Evolutionary conservation across 2,888 invertebrate genomes (phyloP).

Genomic region (Ypsolopha scabrella): DNA sequence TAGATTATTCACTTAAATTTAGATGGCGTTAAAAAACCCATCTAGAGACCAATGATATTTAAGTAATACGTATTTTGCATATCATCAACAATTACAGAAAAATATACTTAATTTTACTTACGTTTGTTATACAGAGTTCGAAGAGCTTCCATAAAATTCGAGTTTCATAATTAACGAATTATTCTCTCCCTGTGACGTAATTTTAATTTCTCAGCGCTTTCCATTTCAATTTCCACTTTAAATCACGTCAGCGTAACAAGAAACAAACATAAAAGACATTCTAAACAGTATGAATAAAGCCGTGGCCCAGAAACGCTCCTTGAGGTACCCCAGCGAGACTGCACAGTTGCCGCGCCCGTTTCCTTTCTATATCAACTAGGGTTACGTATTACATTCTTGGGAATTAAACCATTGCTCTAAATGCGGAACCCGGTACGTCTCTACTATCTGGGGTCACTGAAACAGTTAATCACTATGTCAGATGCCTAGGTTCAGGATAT

Average conservation of each 20-base stretch:
- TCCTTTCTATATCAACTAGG: constrained; percentile 1
- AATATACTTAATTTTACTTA: no score
- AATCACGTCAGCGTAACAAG: constrained; percentile 1
- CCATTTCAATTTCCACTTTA: constrained; percentile 1
- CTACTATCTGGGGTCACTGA: constrained; percentile 2
- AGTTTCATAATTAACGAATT: neutral
- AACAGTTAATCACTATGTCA: constrained; percentile 5
- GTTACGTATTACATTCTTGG: constrained; percentile 3
- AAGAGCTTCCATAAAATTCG: no score
- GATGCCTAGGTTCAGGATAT: neutral
- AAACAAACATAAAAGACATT: constrained; percentile 1
- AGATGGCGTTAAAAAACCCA: no score
- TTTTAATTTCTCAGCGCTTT: neutral
- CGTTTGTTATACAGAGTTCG: no score
- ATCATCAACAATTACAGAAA: no score
- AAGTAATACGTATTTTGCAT: no score
- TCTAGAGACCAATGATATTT: no score
- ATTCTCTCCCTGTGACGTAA: neutral
- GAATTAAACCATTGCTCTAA: constrained; percentile 3
- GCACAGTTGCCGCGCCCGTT: neutral
- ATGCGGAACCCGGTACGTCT: neutral
- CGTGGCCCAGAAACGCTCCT: constrained; percentile 28
- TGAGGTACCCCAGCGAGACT: constrained; percentile 23
- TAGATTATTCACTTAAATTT: no score
- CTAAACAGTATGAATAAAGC: constrained; percentile 15